Percentiles rank a stretch among this genome's conserved stretches.
These are phyloP conservation scores for Clostera curtula DNA, from an alignment of 2,888 invertebrate species.

Conservation along the genomic window DNA sequence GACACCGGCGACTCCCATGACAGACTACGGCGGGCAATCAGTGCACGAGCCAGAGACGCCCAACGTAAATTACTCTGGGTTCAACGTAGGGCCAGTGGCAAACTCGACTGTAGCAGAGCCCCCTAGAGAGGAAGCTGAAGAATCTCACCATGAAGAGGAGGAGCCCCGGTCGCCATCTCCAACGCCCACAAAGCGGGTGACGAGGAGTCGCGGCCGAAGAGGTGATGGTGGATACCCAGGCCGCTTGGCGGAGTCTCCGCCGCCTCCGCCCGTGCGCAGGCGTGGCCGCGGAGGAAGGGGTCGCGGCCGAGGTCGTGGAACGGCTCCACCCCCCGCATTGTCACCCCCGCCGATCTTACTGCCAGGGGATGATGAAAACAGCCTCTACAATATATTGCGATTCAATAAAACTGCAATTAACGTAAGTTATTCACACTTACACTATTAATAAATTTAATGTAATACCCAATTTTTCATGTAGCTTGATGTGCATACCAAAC, in stretches of 20 bases:
- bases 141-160: conserved; percentile 47
- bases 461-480: too few relatives aligned
- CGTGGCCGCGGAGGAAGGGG: conserved; percentile 56
- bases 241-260: conserved; percentile 65
- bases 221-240: conserved; percentile 66
- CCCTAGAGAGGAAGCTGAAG: conserved; percentile 53
- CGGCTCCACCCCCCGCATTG: conserved; percentile 65
- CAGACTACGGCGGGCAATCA: conserved; percentile 71
- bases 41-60: conserved; percentile 68
- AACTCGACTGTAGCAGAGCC: conserved; percentile 48
- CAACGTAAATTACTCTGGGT: conserved; percentile 59
- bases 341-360: conserved; percentile 66
- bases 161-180: conserved; percentile 74
- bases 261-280: conserved; percentile 55
- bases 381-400: conserved; percentile 87
- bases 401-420: conserved; percentile 88
- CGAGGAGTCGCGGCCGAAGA: conserved; percentile 76
- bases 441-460: too few relatives aligned
- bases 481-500: too few relatives aligned
- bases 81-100: conserved; percentile 44
- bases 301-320: conserved; percentile 55
- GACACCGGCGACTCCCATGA: conserved; percentile 69
- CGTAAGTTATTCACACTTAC: too few relatives aligned
- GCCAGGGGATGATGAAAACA: conserved; percentile 85
- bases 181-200: conserved; percentile 76